Base-by-base conservation (phyloP, 2,113 vertebrate genomes). In the Semnornis frantzii region DNA sequence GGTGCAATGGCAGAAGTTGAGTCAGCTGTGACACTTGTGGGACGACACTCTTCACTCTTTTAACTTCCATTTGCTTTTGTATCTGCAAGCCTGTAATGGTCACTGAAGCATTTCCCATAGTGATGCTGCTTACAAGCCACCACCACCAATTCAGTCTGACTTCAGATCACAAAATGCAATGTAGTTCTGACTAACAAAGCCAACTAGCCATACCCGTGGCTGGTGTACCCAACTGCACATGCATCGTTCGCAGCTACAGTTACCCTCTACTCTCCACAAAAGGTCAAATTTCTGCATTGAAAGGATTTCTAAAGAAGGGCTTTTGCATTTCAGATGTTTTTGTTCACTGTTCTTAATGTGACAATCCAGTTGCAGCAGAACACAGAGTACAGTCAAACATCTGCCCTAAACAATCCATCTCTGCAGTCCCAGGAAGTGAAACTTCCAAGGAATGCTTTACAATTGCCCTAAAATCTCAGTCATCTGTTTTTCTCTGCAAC, bases 201-300 rank as follows among this genome's bases (percentile, higher is more conserved):
- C 6, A 0, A 31, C 16, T 17, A 21, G 13, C 50, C 9, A 5
- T 1, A 21, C 68, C 37, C 30, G 4, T 1, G 25, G 6, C 48
- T 63, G 34, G 28, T 16, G 68, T 30, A 30, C 57, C 37, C 8
- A 37, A 16, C 46, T 10, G 15, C 69, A 44, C 24, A 28, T 8
- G 8, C 19, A 44, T 0, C 14, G 64, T 46, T 37, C 46, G 18
- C 27, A 28, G 37, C 62, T 60, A 37, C 27, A 82, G 63, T 30
- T 23, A 7, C n/a, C 48, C 37, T 30, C 39, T 44, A 3, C 39
- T 23, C 23, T 42, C 37, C 31, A 28, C 34, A 54, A 60, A 79
- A 33, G 37, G 34, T 37, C 50, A 74, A 30, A 52, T 59, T 57
- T 10, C 44, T 5, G 30, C 63, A 7, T 74, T 15, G 13, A 71